Conservation (phyloP, 2,888 invertebrate genomes). For the Troides aeacus region DNA sequence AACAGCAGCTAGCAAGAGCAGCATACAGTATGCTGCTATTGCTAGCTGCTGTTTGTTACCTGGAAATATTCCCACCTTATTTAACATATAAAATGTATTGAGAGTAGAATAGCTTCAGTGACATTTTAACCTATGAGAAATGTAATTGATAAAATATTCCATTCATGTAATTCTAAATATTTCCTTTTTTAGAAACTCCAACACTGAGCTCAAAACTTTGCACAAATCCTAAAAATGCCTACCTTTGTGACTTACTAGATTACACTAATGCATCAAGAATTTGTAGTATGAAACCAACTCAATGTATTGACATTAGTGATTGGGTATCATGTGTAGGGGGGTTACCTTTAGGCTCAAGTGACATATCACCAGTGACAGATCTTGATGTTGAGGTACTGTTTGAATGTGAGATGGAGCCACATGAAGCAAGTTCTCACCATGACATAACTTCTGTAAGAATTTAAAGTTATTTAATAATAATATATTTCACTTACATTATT, state of each 20-base stretch:
- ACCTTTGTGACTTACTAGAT: slow-evolving; percentile 81
- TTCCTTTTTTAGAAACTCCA: slow-evolving; percentile 65
- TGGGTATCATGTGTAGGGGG: slow-evolving; percentile 71
- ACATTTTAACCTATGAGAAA: too few species aligned
- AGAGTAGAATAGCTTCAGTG: too few species aligned
- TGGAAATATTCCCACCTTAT: too few species aligned
- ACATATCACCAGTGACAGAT: slow-evolving; percentile 55
- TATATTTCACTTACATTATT: background rate
- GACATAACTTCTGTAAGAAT: slow-evolving; percentile 55
- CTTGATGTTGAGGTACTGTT: slow-evolving; percentile 67
- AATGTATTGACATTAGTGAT: slow-evolving; percentile 68
- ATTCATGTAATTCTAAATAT: background rate
- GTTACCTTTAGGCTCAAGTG: slow-evolving; percentile 62
- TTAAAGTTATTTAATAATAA: background rate
- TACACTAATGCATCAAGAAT: slow-evolving; percentile 72
- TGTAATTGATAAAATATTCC: too few species aligned
- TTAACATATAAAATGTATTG: too few species aligned
- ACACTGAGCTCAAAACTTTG: slow-evolving; percentile 78
- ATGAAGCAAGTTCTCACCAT: slow-evolving; percentile 51
- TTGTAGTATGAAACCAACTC: slow-evolving; percentile 73
- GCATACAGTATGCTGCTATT: too few species aligned
- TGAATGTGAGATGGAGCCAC: slow-evolving; percentile 74
- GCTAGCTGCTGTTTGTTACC: too few species aligned
- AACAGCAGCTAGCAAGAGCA: too few species aligned
- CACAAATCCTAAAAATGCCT: slow-evolving; percentile 77